A percentile compares a stretch with the other conserved stretches of the same genome.
Conservation (phyloP, 2,113 vertebrate genomes). For the Mormyrus iriodes region DNA sequence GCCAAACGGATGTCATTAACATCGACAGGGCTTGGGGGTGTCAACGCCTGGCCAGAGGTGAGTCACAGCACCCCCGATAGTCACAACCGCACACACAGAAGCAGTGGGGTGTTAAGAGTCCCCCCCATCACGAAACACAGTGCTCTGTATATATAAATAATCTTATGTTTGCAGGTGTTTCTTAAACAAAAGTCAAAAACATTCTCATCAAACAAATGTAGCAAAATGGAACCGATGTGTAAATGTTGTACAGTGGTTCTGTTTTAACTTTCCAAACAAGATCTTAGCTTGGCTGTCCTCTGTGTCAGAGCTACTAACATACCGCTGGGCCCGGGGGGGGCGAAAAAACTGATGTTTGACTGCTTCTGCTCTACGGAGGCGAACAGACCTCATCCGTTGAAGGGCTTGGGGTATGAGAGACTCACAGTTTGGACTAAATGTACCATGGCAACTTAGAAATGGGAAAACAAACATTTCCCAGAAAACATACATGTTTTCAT, state of each 20-base stretch:
- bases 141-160: background rate
- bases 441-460: background rate
- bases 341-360: background rate
- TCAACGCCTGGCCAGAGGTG: background rate
- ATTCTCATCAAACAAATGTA: background rate
- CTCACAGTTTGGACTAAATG: background rate
- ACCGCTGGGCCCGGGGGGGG: background rate
- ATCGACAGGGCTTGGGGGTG: background rate
- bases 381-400: background rate
- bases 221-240: background rate
- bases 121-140: background rate
- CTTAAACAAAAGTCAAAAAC: background rate
- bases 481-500: background rate
- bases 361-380: no score
- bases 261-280: background rate
- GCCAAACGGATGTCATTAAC: background rate
- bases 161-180: background rate
- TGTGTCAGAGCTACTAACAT: background rate
- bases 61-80: background rate
- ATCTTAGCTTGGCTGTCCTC: background rate
- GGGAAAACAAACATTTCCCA: background rate
- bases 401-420: background rate
- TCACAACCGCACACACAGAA: background rate
- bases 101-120: background rate
- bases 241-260: background rate